A percentile compares a stretch with the other conserved stretches of the same genome.
Evolutionary conservation across 1,140 invertebrate species (phyloP).

Genomic region (Drosophila subobscura): DNA sequence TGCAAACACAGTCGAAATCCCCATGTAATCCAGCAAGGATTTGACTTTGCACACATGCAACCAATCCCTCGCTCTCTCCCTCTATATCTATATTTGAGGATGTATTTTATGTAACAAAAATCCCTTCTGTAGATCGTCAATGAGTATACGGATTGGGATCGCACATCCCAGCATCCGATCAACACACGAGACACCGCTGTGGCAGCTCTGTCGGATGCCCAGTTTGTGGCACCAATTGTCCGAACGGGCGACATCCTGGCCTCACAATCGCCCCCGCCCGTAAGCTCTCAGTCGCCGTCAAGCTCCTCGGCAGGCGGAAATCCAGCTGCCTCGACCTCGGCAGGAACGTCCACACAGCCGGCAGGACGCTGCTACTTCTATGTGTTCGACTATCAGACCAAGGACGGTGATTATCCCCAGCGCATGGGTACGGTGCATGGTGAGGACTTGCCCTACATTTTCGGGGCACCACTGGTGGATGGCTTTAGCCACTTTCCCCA

Average conservation of each 20-base stretch:
- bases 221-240: constrained; percentile 93
- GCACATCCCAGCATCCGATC: constrained; percentile 95
- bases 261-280: constrained; percentile 84
- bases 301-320: constrained; percentile 37
- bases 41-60: constrained; percentile 61
- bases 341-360: constrained; percentile 77
- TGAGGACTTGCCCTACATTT: constrained; percentile 96
- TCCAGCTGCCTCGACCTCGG: constrained; percentile 68
- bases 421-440: constrained; percentile 95
- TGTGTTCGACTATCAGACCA: constrained; percentile 96
- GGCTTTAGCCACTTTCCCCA: constrained; percentile 92
- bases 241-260: constrained; percentile 91
- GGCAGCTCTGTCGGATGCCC: constrained; percentile 95
- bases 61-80: constrained; percentile 28
- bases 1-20: constrained; percentile 60
- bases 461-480: constrained; percentile 91
- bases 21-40: constrained; percentile 69
- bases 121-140: constrained; percentile 88
- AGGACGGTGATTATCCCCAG: constrained; percentile 95
- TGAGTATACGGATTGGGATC: constrained; percentile 98
- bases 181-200: constrained; percentile 96
- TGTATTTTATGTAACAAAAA: no score
- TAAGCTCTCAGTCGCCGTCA: constrained; percentile 62
- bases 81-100: background rate
- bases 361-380: constrained; percentile 93